Conservation (phyloP, 2,797 vertebrate genomes). For the Labroides dimidiatus region DNA sequence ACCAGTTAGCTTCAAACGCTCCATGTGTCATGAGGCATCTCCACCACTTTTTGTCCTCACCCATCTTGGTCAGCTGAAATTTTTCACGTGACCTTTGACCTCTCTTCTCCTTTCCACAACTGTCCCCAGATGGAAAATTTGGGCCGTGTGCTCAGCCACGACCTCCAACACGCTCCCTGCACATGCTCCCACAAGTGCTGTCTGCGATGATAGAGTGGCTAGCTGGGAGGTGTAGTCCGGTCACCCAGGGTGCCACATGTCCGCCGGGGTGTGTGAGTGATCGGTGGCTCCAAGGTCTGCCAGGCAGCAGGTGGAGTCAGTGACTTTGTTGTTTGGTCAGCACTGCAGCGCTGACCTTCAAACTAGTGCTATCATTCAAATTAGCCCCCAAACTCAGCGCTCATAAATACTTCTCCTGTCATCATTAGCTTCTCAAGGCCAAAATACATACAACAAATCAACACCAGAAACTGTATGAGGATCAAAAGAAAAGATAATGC, state of each 20-base stretch:
- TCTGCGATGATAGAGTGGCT: conserved; percentile 67
- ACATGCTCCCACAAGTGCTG: conserved; percentile 34
- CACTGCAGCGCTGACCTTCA: conserved; percentile 59
- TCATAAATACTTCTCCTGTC: conserved; percentile 6
- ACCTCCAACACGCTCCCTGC: conserved; percentile 50
- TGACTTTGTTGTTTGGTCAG: conserved; percentile 53
- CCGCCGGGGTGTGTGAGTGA: conserved; percentile 58
- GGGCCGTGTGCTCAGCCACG: conserved; percentile 30
- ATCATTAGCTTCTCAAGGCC: conserved; percentile 6
- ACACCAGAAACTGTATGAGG: not conserved
- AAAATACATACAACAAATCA: not conserved
- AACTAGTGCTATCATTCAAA: conserved; percentile 43
- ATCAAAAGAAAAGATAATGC: not conserved
- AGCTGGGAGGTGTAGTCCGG: conserved; percentile 54
- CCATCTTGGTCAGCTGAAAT: conserved; percentile 16
- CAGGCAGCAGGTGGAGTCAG: conserved; percentile 62
- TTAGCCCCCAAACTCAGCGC: conserved; percentile 1
- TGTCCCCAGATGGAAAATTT: conserved; percentile 49
- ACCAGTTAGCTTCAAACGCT: conserved; percentile 3
- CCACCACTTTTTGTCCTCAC: not conserved
- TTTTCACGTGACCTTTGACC: conserved; percentile 34
- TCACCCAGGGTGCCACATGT: conserved; percentile 37
- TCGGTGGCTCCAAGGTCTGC: conserved; percentile 56
- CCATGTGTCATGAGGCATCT: not conserved
- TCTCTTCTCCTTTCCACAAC: not conserved